A percentile compares a stretch with the other conserved stretches of the same genome.
phyloP scores from a whole-genome alignment of 2,797 vertebrate species.

The Myotis findleyi region DNA sequence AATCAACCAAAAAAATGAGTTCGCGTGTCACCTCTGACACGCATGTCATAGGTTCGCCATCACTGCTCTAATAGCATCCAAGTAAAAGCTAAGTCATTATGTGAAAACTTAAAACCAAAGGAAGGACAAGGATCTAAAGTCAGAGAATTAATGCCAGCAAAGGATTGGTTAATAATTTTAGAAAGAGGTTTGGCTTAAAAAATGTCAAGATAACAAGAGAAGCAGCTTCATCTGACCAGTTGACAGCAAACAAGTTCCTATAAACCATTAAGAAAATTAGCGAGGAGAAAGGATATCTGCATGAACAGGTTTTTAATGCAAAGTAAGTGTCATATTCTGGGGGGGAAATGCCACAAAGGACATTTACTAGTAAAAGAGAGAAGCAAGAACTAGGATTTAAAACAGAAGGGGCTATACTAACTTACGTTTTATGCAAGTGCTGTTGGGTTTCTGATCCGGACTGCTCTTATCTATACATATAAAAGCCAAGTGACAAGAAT shows the following conservation, averaged over 20 bases:
- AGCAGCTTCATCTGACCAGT: background rate
- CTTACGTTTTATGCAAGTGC: background rate
- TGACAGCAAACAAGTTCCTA: background rate
- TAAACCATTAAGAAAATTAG: background rate
- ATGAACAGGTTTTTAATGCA: background rate
- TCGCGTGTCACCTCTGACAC: no score
- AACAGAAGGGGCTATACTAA: background rate
- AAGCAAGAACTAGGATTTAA: background rate
- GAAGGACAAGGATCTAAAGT: background rate
- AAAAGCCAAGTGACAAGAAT: no score
- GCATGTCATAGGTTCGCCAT: no score
- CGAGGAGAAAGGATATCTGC: background rate
- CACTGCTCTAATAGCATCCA: background rate
- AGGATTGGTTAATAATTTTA: background rate
- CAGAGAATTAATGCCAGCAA: background rate
- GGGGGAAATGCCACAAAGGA: background rate
- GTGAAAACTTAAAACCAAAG: background rate
- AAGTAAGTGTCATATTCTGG: background rate
- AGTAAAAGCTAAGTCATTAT: background rate
- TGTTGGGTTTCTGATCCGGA: background rate
- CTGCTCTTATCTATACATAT: background rate
- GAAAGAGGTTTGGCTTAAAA: background rate
- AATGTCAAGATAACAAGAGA: background rate
- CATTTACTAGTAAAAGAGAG: background rate
- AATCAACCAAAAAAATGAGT: no score